Base-by-base conservation (phyloP, 2,888 invertebrate species). In the Pristionchus arcanus region DNA sequence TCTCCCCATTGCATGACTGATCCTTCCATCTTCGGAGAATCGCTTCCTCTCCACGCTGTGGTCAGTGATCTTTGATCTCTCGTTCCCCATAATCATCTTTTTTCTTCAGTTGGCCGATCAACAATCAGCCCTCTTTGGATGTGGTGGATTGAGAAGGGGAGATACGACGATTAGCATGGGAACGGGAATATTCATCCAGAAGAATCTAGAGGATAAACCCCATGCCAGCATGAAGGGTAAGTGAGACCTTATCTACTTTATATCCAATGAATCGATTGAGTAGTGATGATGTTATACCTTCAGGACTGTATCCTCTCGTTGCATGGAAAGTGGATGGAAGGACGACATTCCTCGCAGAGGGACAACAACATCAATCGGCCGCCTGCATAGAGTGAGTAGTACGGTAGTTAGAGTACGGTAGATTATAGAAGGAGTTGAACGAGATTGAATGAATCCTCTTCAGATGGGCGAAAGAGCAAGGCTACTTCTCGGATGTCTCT, bases 131-230 rank as follows among this genome's bases (percentile, higher is more conserved):
- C 92, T 97, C 96, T 97, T 97, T 96, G 98, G 98, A 11, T 97
- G 97, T 0, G 97, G 97, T 91, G 97, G 97, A 94, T 97, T 97
- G 94, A 95, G 96, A 5, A 96, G 96, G 0, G 97, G 97, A 49
- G 97, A 97, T 95, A 96, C 97, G 1, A 98, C 98, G 95, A 96
- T 98, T 3, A 98, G 98, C 0, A 96, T 98, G 96, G 98, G 98
- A 0, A 98, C 98, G 0, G 98, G 98, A 0, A 97, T 97, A 0
- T 98, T 98, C 96, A 96, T 98, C 77, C 97, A 98, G 95, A 96
- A 98, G 63, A 97, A 98, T 95, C 97, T 98, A 0, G 97, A 97
- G 0, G 92, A 94, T 0, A 95, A 96, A 91, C 97, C 98, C 0
- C 97, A 97, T 94, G 97, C 97, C 0, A 97, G 97, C 84, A 96